These are phyloP conservation scores for Coelopa pilipes DNA, from an alignment of 2,888 invertebrate species.

Conservation along the genomic window DNA sequence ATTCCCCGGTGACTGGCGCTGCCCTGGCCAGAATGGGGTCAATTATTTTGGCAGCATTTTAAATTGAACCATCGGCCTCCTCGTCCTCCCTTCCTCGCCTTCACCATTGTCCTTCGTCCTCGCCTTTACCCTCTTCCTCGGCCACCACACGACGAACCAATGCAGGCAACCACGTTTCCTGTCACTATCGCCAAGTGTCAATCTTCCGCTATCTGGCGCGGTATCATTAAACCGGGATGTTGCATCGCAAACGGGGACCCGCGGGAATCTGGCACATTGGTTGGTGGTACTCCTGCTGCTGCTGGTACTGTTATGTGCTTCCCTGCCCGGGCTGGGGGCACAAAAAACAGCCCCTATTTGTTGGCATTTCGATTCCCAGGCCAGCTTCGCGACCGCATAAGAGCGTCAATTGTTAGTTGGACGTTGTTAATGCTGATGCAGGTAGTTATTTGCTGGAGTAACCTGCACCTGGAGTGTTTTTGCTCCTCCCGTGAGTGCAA, in stretches of 20 bases:
- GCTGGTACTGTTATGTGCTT: slow-evolving; percentile 22
- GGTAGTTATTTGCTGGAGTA: background rate
- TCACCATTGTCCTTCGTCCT: no score
- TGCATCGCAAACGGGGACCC: slow-evolving; percentile 23
- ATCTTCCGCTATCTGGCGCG: slow-evolving; percentile 50
- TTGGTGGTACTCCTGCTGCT: background rate
- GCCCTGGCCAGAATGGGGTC: slow-evolving; percentile 42
- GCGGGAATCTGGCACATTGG: slow-evolving; percentile 10
- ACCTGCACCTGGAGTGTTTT: no score
- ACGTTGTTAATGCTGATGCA: slow-evolving; percentile 2
- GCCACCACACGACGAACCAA: no score
- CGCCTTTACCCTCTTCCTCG: no score
- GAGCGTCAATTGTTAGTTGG: background rate
- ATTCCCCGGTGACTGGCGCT: background rate
- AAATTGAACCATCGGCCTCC: background rate
- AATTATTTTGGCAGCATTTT: slow-evolving; percentile 42
- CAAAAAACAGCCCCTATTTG: background rate
- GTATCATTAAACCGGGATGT: slow-evolving; percentile 48
- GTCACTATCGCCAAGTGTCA: slow-evolving; percentile 55
- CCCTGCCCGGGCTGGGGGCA: background rate
- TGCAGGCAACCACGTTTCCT: slow-evolving; percentile 47
- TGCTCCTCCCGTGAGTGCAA: no score
- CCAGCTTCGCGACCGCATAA: background rate
- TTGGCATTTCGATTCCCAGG: slow-evolving; percentile 13
- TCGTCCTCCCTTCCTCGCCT: no score